phyloP scores from a whole-genome alignment of 2,888 invertebrate species.

The Pandemis cinnamomeana region DNA sequence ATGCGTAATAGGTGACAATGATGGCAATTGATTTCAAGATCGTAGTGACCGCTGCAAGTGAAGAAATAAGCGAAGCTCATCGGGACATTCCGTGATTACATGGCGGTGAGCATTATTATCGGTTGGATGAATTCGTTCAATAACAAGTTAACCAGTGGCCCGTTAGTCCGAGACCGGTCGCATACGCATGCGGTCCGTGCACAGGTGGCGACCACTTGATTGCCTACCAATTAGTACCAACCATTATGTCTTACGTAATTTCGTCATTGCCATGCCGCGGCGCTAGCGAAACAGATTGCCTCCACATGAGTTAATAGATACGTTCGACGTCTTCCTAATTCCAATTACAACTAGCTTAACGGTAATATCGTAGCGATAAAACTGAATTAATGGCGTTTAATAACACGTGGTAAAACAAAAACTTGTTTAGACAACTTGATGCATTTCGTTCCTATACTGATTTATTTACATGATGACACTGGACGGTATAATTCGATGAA shows the following conservation, averaged over 20 bases:
- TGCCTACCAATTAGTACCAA: slow-evolving; percentile 70
- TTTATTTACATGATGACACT: neutral
- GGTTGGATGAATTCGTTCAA: slow-evolving; percentile 65
- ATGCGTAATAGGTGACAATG: slow-evolving; percentile 4
- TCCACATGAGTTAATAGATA: slow-evolving; percentile 48
- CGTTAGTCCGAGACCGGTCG: slow-evolving; percentile 71
- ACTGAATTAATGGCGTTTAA: slow-evolving; percentile 64
- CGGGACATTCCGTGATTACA: slow-evolving; percentile 58
- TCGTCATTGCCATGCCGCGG: slow-evolving; percentile 58
- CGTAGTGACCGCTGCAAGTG: neutral
- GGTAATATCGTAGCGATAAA: slow-evolving; percentile 61
- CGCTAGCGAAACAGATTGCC: slow-evolving; percentile 52
- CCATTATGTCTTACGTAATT: slow-evolving; percentile 69
- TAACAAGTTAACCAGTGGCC: slow-evolving; percentile 70
- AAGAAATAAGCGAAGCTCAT: slow-evolving; percentile 47
- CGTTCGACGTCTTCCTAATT: slow-evolving; percentile 50
- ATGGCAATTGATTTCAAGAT: neutral
- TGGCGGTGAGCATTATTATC: slow-evolving; percentile 56
- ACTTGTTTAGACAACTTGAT: slow-evolving; percentile 58
- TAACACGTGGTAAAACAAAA: slow-evolving; percentile 59
- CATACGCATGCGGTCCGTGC: slow-evolving; percentile 54
- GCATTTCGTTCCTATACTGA: slow-evolving; percentile 49
- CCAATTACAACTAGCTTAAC: slow-evolving; percentile 59
- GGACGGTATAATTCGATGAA: neutral
- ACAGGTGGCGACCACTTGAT: slow-evolving; percentile 56